These are phyloP conservation scores for Forbesichthys papilliferus DNA, from an alignment of 2,113 vertebrate genomes.

Conservation along the genomic window DNA sequence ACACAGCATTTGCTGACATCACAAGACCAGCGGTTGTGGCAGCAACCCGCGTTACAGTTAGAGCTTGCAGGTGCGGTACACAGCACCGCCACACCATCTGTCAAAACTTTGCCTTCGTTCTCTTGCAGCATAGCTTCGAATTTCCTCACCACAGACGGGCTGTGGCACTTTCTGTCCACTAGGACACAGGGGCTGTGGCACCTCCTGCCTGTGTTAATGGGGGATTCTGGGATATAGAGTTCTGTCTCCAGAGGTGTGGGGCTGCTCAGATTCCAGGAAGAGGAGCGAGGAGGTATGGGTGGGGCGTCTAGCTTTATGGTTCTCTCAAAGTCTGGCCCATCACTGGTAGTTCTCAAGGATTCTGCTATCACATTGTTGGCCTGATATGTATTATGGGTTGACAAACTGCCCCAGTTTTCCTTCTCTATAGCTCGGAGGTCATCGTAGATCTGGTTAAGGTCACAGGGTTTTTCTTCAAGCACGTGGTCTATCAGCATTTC, in stretches of 20 bases:
- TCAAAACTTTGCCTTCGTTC: slow-evolving; percentile 76
- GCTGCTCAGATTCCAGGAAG: slow-evolving; percentile 83
- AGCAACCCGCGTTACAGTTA: slow-evolving; percentile 74
- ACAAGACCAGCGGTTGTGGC: slow-evolving; percentile 81
- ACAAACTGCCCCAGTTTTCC: slow-evolving; percentile 75
- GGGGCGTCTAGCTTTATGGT: slow-evolving; percentile 68
- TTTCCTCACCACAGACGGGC: slow-evolving; percentile 72
- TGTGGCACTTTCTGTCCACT: slow-evolving; percentile 63
- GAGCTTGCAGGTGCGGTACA: slow-evolving; percentile 61
- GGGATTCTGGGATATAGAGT: slow-evolving; percentile 67
- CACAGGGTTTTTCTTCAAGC: slow-evolving; percentile 59
- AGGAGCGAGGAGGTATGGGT: slow-evolving; percentile 85
- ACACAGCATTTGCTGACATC: slow-evolving; percentile 73
- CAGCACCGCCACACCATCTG: slow-evolving; percentile 55
- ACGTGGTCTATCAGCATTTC: slow-evolving; percentile 56
- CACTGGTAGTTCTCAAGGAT: slow-evolving; percentile 48
- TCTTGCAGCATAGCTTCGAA: slow-evolving; percentile 71
- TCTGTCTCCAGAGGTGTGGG: slow-evolving; percentile 70
- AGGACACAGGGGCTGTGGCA: slow-evolving; percentile 61
- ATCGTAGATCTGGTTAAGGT: slow-evolving; percentile 69
- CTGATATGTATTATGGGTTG: slow-evolving; percentile 55
- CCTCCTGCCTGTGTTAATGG: slow-evolving; percentile 51
- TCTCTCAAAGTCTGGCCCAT: slow-evolving; percentile 38
- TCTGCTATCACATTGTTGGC: slow-evolving; percentile 6
- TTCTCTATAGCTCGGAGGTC: slow-evolving; percentile 73